A percentile compares a stretch with the other conserved stretches of the same genome.
phyloP scores from a whole-genome alignment of 2,888 invertebrate genomes.

The Gandaritis pyraliata region DNA sequence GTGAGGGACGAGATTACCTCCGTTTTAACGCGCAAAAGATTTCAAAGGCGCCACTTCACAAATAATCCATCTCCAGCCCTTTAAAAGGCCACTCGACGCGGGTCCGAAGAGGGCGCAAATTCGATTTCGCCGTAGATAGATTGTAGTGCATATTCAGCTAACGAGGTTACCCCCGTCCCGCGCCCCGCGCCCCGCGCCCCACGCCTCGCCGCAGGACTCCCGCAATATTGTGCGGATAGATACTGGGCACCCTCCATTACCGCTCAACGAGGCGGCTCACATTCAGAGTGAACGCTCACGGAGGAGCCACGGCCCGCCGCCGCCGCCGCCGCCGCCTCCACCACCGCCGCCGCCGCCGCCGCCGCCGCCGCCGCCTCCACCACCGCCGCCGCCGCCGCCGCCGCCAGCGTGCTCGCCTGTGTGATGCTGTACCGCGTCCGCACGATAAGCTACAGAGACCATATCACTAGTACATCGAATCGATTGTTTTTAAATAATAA shows the following conservation, averaged over 20 bases:
- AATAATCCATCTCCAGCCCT: conserved; percentile 79
- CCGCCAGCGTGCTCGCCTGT: no score
- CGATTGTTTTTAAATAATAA: no score
- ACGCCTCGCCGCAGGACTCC: neutral
- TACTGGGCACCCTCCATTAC: conserved; percentile 35
- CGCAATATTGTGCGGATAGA: conserved; percentile 41
- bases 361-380: no score
- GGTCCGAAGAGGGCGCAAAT: conserved; percentile 60
- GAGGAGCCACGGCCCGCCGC: conserved; percentile 2
- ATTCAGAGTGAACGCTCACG: conserved; percentile 17
- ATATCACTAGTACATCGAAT: no score
- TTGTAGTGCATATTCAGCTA: conserved; percentile 80
- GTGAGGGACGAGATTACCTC: conserved; percentile 74
- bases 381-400: neutral
- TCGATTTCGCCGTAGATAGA: conserved; percentile 75
- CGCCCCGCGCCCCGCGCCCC: conserved; percentile 27
- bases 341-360: no score
- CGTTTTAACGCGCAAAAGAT: conserved; percentile 83
- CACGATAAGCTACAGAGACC: no score
- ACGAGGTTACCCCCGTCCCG: conserved; percentile 63
- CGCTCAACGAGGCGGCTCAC: conserved; percentile 17
- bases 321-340: no score
- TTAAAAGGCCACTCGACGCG: conserved; percentile 60
- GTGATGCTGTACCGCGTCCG: no score
- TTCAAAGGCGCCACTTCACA: conserved; percentile 83